Percentiles rank a stretch among this genome's conserved stretches.
phyloP scores from a whole-genome alignment of 2,888 invertebrate genomes.

The Bimastos eiseni region DNA sequence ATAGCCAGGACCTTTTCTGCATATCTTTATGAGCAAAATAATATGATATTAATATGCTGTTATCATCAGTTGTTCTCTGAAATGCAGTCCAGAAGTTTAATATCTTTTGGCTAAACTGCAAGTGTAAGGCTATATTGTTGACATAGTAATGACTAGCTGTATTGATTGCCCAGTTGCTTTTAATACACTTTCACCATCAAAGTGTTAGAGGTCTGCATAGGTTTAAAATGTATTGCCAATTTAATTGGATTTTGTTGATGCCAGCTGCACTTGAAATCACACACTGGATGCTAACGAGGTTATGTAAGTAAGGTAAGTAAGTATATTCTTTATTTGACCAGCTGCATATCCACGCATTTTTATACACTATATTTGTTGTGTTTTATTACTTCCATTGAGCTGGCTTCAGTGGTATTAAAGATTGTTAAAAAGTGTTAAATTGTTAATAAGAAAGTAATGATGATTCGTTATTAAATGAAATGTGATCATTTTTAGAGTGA shows the following conservation, averaged over 20 bases:
- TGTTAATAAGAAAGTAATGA: neutral
- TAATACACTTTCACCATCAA: too few species aligned
- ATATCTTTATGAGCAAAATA: neutral
- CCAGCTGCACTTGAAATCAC: neutral
- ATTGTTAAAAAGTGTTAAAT: too few species aligned
- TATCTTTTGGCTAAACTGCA: neutral
- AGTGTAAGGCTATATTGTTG: too few species aligned
- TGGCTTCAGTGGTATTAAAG: too few species aligned
- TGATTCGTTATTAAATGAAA: neutral
- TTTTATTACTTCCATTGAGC: neutral
- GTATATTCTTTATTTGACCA: too few species aligned
- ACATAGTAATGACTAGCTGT: too few species aligned
- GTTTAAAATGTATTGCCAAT: neutral
- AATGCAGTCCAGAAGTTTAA: neutral
- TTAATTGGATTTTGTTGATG: too few species aligned
- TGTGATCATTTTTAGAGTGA: conserved; percentile 64
- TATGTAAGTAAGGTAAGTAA: too few species aligned
- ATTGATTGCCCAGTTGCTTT: too few species aligned
- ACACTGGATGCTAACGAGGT: too few species aligned
- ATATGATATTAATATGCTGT: neutral
- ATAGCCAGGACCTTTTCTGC: neutral
- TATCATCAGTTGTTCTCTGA: neutral
- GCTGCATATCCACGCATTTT: too few species aligned
- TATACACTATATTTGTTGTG: too few species aligned
- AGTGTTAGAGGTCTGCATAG: neutral